Evolutionary conservation across 1,140 invertebrate genomes (phyloP), one percentile per base, ranked within the genome.

Genomic region (Cotesia chilonis): DNA sequence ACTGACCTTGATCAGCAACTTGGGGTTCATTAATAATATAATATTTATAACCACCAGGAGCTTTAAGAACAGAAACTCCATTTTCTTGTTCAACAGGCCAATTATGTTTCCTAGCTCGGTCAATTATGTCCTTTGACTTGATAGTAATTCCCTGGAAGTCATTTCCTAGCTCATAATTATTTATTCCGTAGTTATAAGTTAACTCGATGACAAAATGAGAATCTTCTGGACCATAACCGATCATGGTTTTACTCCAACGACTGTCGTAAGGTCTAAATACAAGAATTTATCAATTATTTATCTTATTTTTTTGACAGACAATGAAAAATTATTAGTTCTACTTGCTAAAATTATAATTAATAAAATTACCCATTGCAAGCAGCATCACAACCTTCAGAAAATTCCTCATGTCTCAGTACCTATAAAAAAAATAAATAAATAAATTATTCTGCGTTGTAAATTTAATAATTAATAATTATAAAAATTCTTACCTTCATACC

Each of bases 241-340:
- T 91, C 98, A 99, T 99, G 0, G 98, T 99, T 88, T 99, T 99
- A 81, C 96, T 98, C 98, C 98, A 99, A 76, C 95, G 93, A 77
- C 97, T 97, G 82, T 95, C 95, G 88, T 98, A 99, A 14, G 96
- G 96, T 54, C 96, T 96, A 80, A 64, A 74, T 68, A 72, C 47
- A 60, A 64, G 28, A 70, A 63, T 1, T 20, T 59, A 28, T 28
- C 7, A 10, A 9, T 20, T 59, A 28, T 5, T 28, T 20, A 10
- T 17, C 17, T 17, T 17, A 17, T 17, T 17, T 17, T 17, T 17
- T 17, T 17, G 17, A 17, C 17, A 17, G 17, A 17, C 17, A 17
- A 17, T 17, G 17, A 17, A 17, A 17, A 17, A 17, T 1, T 17
- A 17, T 17, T 17, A 17, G 1, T 17, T 17, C 17, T 17, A 17